These are phyloP conservation scores for Hippocampus guttulatus DNA, from an alignment of 2,113 vertebrate species.

Conservation along the genomic window DNA sequence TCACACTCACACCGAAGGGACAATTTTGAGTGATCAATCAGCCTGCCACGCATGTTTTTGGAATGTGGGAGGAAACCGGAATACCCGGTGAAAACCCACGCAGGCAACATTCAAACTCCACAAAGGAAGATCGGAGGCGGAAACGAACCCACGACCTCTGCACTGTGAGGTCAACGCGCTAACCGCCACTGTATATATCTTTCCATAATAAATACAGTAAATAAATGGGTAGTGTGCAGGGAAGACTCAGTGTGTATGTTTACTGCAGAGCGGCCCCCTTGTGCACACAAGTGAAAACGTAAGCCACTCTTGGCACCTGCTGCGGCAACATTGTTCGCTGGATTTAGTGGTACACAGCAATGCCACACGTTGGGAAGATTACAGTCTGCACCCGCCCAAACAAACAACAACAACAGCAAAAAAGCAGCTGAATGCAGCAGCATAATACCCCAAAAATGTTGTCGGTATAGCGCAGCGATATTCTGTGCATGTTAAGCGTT, in stretches of 20 bases:
- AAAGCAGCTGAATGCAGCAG: background rate
- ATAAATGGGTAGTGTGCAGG: too few relatives aligned
- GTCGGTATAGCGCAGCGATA: background rate
- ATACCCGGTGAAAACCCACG: too few relatives aligned
- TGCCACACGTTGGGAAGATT: constrained; percentile 8
- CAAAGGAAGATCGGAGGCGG: too few relatives aligned
- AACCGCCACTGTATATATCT: too few relatives aligned
- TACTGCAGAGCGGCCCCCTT: background rate
- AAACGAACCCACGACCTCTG: too few relatives aligned
- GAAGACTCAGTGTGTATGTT: background rate
- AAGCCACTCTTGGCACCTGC: constrained; percentile 1
- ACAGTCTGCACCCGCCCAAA: background rate
- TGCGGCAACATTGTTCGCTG: constrained; percentile 1
- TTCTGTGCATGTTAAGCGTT: background rate
- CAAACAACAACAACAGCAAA: background rate
- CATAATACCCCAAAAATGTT: background rate
- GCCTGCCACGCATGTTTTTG: too few relatives aligned
- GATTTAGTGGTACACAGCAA: background rate
- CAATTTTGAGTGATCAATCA: too few relatives aligned
- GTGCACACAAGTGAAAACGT: background rate
- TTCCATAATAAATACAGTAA: too few relatives aligned
- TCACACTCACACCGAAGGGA: too few relatives aligned
- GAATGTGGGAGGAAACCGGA: too few relatives aligned
- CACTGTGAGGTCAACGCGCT: too few relatives aligned
- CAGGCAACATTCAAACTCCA: too few relatives aligned